Base-by-base conservation (phyloP, 1,140 invertebrate genomes). In the Drosophila ogumai region DNA sequence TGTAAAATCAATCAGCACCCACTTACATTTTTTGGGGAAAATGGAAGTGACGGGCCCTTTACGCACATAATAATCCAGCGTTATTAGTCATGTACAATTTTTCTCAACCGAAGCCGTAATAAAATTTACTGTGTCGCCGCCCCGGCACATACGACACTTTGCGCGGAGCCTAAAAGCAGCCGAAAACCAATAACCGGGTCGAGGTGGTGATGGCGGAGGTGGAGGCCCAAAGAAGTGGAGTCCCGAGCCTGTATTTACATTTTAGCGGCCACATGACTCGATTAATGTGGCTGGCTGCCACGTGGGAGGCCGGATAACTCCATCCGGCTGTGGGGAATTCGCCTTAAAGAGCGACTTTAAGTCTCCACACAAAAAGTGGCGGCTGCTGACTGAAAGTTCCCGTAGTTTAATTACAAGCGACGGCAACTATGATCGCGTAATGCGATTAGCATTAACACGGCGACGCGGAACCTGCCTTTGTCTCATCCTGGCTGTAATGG, bases 21-120 rank as follows among this genome's bases (percentile, higher is more conserved):
- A 66, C 79, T 86, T 72, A 49, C 59, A 82, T 68, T 57, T 47
- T 54, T 52, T 34, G 13, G 28, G 8, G 7, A 36, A 71, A 43
- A 31, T 36, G 43, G 56, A 81, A 77, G 54, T 66, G 72, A 67
- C 65, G 75, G 66, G 63, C 55, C 66, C 71, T 63, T 77, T 55
- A 77, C 64, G 52, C 54, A 59, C 71, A 77, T 68, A 73, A 77
- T 68, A 73, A 71, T 77, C 55, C 66, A 60, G 47, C 72, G 84
- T 71, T 87, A 87, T 87, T 87, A 87, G 84, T 88, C 84, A 81
- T 87, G 84, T 87, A 59, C 82, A 84, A 87, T 87, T 80, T 80
- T 66, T 71, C 72, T 81, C 80, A 84, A 84, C 41, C 64, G 67
- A 61, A 67, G 80, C 60, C 54, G 52, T 84, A 88, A 87, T 84